phyloP scores from a whole-genome alignment of 2,888 invertebrate genomes.

The Bhutanitis thaidina region DNA sequence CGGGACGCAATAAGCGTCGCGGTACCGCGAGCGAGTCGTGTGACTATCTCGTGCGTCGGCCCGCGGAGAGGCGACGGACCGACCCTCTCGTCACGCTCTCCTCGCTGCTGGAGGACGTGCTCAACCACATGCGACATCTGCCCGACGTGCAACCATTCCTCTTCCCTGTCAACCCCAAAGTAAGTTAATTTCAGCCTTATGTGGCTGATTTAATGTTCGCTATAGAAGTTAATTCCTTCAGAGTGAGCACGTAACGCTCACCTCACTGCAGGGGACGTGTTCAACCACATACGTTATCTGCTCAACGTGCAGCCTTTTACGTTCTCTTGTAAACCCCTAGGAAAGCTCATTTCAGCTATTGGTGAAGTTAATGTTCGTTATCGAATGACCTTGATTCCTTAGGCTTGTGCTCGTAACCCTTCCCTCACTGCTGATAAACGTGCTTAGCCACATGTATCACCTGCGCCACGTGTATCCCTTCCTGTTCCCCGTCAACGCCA shows the following conservation, averaged over 20 bases:
- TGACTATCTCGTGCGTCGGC: conserved; percentile 88
- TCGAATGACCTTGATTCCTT: too few species aligned
- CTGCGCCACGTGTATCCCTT: too few species aligned
- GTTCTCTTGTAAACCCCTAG: conserved; percentile 96
- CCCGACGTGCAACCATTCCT: conserved; percentile 96
- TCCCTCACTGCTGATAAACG: conserved; percentile 92
- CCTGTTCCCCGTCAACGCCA: too few species aligned
- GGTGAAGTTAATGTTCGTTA: too few species aligned
- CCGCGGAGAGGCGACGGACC: conserved; percentile 92
- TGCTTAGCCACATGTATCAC: conserved; percentile 94
- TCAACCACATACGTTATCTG: conserved; percentile 94
- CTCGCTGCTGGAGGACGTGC: conserved; percentile 92
- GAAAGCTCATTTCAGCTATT: conserved; percentile 52
- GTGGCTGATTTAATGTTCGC: too few species aligned
- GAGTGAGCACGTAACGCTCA: conserved; percentile 95
- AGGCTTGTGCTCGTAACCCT: too few species aligned
- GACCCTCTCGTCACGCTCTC: conserved; percentile 98
- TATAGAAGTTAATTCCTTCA: too few species aligned
- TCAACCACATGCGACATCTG: conserved; percentile 94
- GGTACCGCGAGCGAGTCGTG: conserved; percentile 66
- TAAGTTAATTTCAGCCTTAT: conserved; percentile 38
- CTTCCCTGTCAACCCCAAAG: conserved; percentile 96
- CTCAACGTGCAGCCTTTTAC: conserved; percentile 96
- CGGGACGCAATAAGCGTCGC: conserved; percentile 49
- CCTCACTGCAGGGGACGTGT: conserved; percentile 92